phyloP scores from a whole-genome alignment of 1,140 invertebrate genomes.

The Diorhabda carinulata region DNA sequence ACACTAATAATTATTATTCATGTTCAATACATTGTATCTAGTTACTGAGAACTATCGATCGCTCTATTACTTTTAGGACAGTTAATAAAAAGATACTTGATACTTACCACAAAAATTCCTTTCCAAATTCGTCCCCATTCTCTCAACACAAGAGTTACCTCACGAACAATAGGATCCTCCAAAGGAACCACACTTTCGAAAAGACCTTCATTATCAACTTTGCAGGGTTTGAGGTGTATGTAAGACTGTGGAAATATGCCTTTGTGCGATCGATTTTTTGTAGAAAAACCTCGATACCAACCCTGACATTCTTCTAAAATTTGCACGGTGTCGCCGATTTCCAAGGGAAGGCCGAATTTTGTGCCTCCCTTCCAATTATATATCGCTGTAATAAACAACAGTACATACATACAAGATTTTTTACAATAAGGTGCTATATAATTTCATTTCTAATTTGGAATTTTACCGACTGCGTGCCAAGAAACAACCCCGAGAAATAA shows the following conservation, averaged over 20 bases:
- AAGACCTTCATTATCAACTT: slow-evolving; percentile 69
- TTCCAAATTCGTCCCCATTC: slow-evolving; percentile 95
- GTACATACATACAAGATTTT: too few relatives aligned
- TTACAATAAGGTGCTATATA: slow-evolving; percentile 5
- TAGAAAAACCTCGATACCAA: slow-evolving; percentile 85
- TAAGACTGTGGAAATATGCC: slow-evolving; percentile 82
- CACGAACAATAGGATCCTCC: slow-evolving; percentile 85
- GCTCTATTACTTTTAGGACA: too few relatives aligned
- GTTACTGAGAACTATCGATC: too few relatives aligned
- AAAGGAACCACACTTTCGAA: slow-evolving; percentile 66
- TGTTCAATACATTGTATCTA: too few relatives aligned
- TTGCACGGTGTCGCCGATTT: slow-evolving; percentile 87
- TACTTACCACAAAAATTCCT: slow-evolving; percentile 77
- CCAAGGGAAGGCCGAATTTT: slow-evolving; percentile 72
- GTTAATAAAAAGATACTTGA: not conserved
- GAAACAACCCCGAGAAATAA: not conserved
- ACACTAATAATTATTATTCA: too few relatives aligned
- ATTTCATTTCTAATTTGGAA: not conserved
- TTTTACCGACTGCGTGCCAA: not conserved
- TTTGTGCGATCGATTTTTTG: slow-evolving; percentile 74
- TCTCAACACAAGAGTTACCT: slow-evolving; percentile 84
- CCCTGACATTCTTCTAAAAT: slow-evolving; percentile 84
- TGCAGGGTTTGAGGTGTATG: slow-evolving; percentile 71
- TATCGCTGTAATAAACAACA: slow-evolving; percentile 64
- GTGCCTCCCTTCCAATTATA: slow-evolving; percentile 87